Evolutionary conservation across 2,797 vertebrate genomes (phyloP), one percentile per base, ranked within the genome.

Genomic region (Helarctos malayanus): DNA sequence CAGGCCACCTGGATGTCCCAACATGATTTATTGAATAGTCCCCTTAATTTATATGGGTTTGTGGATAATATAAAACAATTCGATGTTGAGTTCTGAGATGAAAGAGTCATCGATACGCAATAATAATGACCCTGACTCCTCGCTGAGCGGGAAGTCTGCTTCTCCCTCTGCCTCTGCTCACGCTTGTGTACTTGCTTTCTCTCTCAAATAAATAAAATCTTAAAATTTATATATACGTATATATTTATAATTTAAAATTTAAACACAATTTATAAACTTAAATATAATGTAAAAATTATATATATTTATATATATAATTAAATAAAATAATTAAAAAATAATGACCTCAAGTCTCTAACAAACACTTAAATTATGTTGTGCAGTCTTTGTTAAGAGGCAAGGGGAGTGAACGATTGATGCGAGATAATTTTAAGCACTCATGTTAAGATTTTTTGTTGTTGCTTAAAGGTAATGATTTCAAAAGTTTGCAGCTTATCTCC

Each of bases 401-500:
- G 23, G n/a, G 38, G 32, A 84, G 32, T n/a, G 49, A 79, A 49
- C 69, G 19, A 41, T 76, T 76, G 57, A 25, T 47, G 84, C 25
- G 83, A 38, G 38, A 59, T 57, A 29, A 52, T 57, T 78, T 47
- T 84, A 69, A 90, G 78, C 21, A 15, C 14, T 59, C 41, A n/a
- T 27, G 7, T 52, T 69, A 69, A 68, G 32, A 52, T 65, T 47
- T 73, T 56, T 63, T 68, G 65, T 80, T 18, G 13, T 94, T 84
- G 18, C 88, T 73, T 38, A 84, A 57, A 78, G 47, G 69, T 69
- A 68, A 4, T 78, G 41, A 59, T 90, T 90, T 94, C 18, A 94
- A 54, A 75, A 47, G 12, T 78, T 94, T 68, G 15, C 23, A n/a
- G 49, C 59, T 57, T 76, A 32, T 78, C n/a, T 35, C 25, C 47